Evolutionary conservation across 2,113 vertebrate species (phyloP).

Genomic region (Sitta europaea): DNA sequence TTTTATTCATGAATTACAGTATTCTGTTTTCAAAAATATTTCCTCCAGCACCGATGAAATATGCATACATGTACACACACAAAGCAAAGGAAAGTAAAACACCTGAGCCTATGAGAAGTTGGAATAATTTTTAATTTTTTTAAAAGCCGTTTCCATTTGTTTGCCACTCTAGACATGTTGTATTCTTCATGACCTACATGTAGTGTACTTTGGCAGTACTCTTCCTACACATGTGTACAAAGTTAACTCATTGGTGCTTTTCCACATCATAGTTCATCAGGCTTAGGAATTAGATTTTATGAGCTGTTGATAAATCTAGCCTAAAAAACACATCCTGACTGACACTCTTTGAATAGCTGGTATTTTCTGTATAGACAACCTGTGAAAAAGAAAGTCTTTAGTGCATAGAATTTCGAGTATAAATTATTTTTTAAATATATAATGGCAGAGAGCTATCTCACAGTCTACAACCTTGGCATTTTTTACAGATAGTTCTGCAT

Average conservation of each 20-base stretch:
- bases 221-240: not conserved
- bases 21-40: not conserved
- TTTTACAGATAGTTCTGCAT: not conserved
- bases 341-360: not conserved
- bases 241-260: not conserved
- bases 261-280: not conserved
- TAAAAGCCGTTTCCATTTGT: not conserved
- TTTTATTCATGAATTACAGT: not conserved
- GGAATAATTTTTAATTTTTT: not conserved
- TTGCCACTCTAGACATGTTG: not conserved
- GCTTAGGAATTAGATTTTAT: not conserved
- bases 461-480: not conserved
- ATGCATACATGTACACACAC: rapidly evolving
- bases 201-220: not conserved
- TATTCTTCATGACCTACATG: not conserved
- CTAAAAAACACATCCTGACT: not conserved
- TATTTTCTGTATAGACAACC: not conserved
- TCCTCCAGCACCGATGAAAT: not conserved
- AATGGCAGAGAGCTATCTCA: not conserved
- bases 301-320: not conserved
- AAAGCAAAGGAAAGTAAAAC: not conserved
- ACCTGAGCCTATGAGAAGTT: not conserved
- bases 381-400: not conserved
- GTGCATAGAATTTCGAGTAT: not conserved
- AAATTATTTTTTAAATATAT: not conserved